These are phyloP conservation scores for Drosophila sechellia DNA, from an alignment of 1,140 invertebrate genomes.

Conservation along the genomic window DNA sequence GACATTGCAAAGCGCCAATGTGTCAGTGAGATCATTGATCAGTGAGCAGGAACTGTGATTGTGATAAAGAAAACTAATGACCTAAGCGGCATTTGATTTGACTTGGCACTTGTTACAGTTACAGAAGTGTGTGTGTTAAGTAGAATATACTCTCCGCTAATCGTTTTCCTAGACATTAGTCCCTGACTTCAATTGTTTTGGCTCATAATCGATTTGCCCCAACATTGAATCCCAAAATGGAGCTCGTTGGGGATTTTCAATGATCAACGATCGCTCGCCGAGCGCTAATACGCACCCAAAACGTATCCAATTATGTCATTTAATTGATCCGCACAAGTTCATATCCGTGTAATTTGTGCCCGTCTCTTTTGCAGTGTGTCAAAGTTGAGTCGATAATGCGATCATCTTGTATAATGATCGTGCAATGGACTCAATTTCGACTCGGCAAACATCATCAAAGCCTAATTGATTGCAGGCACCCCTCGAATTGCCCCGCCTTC, in stretches of 20 bases:
- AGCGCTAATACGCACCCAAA: conserved; percentile 8
- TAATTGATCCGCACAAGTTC: conserved; percentile 43
- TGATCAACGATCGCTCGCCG: conserved; percentile 4
- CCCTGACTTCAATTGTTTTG: conserved; percentile 20
- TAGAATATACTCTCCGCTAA: too few species aligned
- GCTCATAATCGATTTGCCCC: conserved; percentile 21
- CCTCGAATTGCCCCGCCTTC: conserved; percentile 2
- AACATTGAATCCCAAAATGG: conserved; percentile 21
- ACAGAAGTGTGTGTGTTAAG: too few species aligned
- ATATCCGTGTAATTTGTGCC: conserved; percentile 31
- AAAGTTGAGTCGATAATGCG: conserved; percentile 50
- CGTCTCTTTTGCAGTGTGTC: conserved; percentile 23
- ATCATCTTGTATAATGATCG: conserved; percentile 47
- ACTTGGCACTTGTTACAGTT: too few species aligned
- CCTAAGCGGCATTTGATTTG: neutral
- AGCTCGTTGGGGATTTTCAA: conserved; percentile 13
- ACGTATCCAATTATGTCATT: conserved; percentile 41
- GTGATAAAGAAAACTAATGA: conserved; percentile 1
- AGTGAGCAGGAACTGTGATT: conserved; percentile 5
- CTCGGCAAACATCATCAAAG: conserved; percentile 14
- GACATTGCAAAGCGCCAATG: conserved; percentile 6
- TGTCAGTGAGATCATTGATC: conserved; percentile 10
- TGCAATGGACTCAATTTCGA: conserved; percentile 42
- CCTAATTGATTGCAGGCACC: conserved; percentile 40
- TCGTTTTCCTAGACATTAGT: too few species aligned